phyloP scores from a whole-genome alignment of 2,888 invertebrate species.

The Beris morrisii region DNA sequence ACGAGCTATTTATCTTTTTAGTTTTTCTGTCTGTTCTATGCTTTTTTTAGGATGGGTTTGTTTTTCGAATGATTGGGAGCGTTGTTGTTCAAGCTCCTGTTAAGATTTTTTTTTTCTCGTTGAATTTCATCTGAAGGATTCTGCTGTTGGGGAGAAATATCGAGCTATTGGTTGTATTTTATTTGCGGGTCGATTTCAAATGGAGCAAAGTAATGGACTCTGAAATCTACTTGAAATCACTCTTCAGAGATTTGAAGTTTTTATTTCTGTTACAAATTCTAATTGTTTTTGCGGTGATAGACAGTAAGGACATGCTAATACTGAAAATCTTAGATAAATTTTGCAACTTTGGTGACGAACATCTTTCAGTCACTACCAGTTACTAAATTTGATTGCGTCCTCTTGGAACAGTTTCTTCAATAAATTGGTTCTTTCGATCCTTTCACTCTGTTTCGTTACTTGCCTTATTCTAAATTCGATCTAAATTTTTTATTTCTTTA shows the following conservation, averaged over 20 bases:
- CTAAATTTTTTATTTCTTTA: no score
- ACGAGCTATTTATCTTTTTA: slow-evolving; percentile 5
- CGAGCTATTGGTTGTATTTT: slow-evolving; percentile 7
- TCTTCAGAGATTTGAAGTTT: neutral
- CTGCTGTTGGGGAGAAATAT: neutral
- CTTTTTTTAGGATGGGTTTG: neutral
- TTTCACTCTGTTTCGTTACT: no score
- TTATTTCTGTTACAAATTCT: neutral
- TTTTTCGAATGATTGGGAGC: slow-evolving; percentile 2
- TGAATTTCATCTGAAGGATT: no score
- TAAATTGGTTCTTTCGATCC: no score
- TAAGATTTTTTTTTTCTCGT: neutral
- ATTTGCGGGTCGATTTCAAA: slow-evolving; percentile 14
- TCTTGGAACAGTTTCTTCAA: no score
- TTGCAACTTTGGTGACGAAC: no score
- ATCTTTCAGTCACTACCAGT: no score
- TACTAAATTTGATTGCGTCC: no score
- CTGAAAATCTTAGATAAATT: no score
- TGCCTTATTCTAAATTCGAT: no score
- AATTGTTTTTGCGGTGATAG: neutral
- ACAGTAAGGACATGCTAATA: neutral
- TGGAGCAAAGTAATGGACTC: slow-evolving; percentile 33
- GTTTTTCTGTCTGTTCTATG: neutral
- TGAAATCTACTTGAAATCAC: slow-evolving; percentile 33
- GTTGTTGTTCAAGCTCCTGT: neutral